Percentiles rank a stretch among this genome's conserved stretches.
Evolutionary conservation across 1,140 invertebrate genomes (phyloP).

Genomic region (Drosophila micromelanica): DNA sequence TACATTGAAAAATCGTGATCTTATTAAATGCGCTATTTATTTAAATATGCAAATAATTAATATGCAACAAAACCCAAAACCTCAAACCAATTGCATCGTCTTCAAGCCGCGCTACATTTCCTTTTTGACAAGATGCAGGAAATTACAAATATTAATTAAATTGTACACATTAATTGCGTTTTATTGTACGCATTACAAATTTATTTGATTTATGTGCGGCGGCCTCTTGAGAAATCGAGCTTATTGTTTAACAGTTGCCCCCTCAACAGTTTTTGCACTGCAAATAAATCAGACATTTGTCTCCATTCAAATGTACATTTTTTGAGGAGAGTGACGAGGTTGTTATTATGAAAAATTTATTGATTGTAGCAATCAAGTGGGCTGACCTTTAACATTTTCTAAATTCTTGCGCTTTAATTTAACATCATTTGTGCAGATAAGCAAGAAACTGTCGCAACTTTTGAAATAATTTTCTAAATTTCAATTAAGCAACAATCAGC

Average conservation of each 20-base stretch:
- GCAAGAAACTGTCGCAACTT: constrained; percentile 10
- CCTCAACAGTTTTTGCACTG: background rate
- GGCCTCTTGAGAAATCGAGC: background rate
- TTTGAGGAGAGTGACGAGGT: background rate
- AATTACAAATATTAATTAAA: constrained; percentile 70
- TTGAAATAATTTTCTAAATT: constrained; percentile 59
- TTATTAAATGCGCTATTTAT: too few relatives aligned
- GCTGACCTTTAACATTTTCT: too few relatives aligned
- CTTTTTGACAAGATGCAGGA: constrained; percentile 19
- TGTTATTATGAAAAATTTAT: background rate
- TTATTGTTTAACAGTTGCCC: background rate
- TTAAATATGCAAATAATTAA: too few relatives aligned
- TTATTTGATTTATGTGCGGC: constrained; percentile 61
- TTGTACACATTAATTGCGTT: background rate
- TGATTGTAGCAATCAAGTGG: background rate
- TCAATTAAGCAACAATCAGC: constrained; percentile 67
- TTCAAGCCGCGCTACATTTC: background rate
- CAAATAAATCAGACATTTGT: constrained; percentile 38
- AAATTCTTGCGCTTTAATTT: background rate
- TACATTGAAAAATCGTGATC: too few relatives aligned
- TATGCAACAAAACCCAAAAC: too few relatives aligned
- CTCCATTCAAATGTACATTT: background rate
- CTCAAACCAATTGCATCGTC: background rate
- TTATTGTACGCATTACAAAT: constrained; percentile 61
- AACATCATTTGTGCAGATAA: background rate